Percentiles rank a stretch among this genome's conserved stretches.
phyloP scores from a whole-genome alignment of 2,113 vertebrate species.

The Marmota flaviventris region DNA sequence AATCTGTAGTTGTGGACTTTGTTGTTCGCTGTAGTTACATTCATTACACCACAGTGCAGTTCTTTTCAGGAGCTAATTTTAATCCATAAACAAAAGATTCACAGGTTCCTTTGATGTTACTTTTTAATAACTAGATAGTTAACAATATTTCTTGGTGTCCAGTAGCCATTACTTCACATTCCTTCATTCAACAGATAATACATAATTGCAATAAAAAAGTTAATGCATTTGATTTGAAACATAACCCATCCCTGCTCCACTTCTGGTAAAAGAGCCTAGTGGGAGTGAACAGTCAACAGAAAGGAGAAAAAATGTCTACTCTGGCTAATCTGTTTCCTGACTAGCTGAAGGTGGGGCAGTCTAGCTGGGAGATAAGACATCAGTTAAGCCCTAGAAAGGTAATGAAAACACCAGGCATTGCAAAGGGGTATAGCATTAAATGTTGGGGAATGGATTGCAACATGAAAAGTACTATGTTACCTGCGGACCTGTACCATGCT shows the following conservation, averaged over 20 bases:
- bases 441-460: neutral
- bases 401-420: neutral
- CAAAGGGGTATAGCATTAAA: neutral
- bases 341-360: neutral
- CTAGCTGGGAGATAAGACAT: neutral
- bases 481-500: rapidly evolving
- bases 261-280: neutral
- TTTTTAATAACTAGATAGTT: neutral
- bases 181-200: neutral
- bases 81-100: neutral
- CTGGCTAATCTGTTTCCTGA: neutral
- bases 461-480: neutral
- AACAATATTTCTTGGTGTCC: neutral
- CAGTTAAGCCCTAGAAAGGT: neutral
- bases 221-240: neutral
- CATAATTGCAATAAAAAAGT: neutral
- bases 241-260: neutral
- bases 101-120: neutral
- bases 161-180: neutral
- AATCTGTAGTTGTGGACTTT: neutral
- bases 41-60: neutral
- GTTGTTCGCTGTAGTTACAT: neutral
- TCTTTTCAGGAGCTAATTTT: neutral
- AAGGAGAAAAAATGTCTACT: neutral
- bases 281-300: neutral